Base-by-base conservation (phyloP, 2,888 invertebrate genomes). In the Microctonus hyperodae region DNA sequence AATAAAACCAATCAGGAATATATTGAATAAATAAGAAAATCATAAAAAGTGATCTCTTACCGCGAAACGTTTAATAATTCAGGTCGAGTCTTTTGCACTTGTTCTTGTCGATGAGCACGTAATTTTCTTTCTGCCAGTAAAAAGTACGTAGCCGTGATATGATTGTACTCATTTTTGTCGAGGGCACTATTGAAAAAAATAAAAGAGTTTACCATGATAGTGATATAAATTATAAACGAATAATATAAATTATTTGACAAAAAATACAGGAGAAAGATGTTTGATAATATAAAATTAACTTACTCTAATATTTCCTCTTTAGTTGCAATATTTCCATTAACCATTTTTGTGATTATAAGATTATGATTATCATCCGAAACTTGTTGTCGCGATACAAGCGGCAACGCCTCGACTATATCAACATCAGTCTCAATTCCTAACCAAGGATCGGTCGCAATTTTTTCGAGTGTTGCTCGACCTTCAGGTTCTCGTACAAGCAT, bases 101-200 rank as follows among this genome's bases (percentile, higher is more conserved):
- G 84, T 73, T 91, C 91, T 76, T 90, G 92, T 76, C 94, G 88
- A 79, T 92, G 90, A 60, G 91, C 89, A 72, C 93, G 88, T 51
- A 99, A 87, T 83, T 96, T 94, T 72, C 96, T 88, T 85, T 99
- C 99, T 13, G 97, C 98, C 76, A 99, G 86, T 75, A 99, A 87
- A 86, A 94, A 99, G 86, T 98, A 99, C 22, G 98, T 99, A 56
- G 98, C 98, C 33, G 98, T 98, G 79, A 99, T 93, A 85, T 99
- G 97, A 86, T 97, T 97, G 86, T 99, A 99, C 81, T 96, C 96
- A 86, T 98, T 95, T 81, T 92, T 93, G 81, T 97, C 96, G 79
- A 99, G 86, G 65, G 96, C 93, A 72, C 94, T 95, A 82, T 40
- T 9, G 11, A 51, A 48, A 23, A 65, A 20, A 20, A 50, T n/a